phyloP scores from a whole-genome alignment of 2,113 vertebrate genomes.

The Rhinogobius similis region DNA sequence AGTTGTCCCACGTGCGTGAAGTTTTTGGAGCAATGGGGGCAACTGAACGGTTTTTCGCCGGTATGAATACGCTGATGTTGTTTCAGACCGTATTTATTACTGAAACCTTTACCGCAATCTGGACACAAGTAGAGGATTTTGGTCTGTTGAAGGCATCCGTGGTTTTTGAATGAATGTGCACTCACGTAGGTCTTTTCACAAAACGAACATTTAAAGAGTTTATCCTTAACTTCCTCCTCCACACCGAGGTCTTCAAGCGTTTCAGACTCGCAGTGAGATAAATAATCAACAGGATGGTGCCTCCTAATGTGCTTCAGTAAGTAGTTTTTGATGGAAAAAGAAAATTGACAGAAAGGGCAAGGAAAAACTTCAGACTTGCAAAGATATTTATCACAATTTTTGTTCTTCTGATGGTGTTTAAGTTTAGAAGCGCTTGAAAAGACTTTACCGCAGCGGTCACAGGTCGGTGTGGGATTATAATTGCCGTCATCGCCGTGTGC shows the following conservation, averaged over 20 bases:
- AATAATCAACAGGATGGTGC: conserved; percentile 71
- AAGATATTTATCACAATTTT: conserved; percentile 63
- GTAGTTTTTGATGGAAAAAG: conserved; percentile 78
- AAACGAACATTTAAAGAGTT: conserved; percentile 49
- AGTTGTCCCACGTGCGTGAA: conserved; percentile 76
- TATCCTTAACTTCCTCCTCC: conserved; percentile 4
- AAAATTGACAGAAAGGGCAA: conserved; percentile 75
- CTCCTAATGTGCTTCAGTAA: conserved; percentile 77
- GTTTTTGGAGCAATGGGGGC: conserved; percentile 75
- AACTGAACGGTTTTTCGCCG: conserved; percentile 74
- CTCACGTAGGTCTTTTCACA: conserved; percentile 63
- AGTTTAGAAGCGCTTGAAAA: conserved; percentile 67
- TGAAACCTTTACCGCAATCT: conserved; percentile 77
- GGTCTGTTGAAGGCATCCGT: conserved; percentile 69
- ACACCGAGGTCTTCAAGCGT: conserved; percentile 2
- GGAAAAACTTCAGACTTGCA: conserved; percentile 66
- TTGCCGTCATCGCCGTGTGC: conserved; percentile 42
- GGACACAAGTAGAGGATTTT: conserved; percentile 74
- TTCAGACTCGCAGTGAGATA: conserved; percentile 43
- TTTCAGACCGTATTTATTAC: conserved; percentile 73
- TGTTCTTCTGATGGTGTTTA: conserved; percentile 74
- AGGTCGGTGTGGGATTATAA: conserved; percentile 51
- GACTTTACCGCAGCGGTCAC: conserved; percentile 68
- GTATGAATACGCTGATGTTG: conserved; percentile 80
- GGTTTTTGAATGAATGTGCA: conserved; percentile 63